Evolutionary conservation across 2,113 vertebrate species (phyloP), one percentile per base, ranked within the genome.

Genomic region (Merops nubicus): DNA sequence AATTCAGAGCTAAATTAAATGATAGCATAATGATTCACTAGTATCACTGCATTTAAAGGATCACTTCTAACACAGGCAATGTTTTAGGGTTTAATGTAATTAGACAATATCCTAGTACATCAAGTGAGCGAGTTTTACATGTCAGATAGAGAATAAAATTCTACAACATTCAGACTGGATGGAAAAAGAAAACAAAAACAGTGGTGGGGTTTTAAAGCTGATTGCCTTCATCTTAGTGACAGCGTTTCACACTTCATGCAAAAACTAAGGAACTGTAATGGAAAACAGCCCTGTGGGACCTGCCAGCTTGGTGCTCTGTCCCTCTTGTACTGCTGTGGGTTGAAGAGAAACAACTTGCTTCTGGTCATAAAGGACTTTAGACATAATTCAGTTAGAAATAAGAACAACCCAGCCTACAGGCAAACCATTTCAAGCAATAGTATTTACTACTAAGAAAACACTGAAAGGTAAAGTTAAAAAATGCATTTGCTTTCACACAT

Each of bases 1-100:
- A 86, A 91, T 73, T 86, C 54, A 77, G 83, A 83, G 54, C 34
- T 89, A 93, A 96, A 96, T 91, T 88, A 91, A 91, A 92, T 72
- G 74, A 70, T 4, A 74, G 38, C 60, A 74, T 85, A 86, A 91
- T 84, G 83, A 7, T 84, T 95, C 91, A 62, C 63, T 21, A 3
- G 63, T 74, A n/a, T 15, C 12, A 17, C 69, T 70, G 42, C 42
- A 77, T 80, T 93, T 83, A 91, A 75, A 75, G 4, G 28, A 92
- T 68, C 69, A 50, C 17, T 92, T 78, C 31, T 78, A 87, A 86
- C 45, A 73, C 40, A 80, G 75, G 50, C 75, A 88, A 14, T 33
- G 67, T 70, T 81, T 92, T 63, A 81, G 47, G 38, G 33, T 42
- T 47, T 87, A 87, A 94, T 45, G 45, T 56, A 78, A 94, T 85